Evolutionary conservation across 2,113 vertebrate genomes (phyloP).

Genomic region (Ascaphus truei): DNA sequence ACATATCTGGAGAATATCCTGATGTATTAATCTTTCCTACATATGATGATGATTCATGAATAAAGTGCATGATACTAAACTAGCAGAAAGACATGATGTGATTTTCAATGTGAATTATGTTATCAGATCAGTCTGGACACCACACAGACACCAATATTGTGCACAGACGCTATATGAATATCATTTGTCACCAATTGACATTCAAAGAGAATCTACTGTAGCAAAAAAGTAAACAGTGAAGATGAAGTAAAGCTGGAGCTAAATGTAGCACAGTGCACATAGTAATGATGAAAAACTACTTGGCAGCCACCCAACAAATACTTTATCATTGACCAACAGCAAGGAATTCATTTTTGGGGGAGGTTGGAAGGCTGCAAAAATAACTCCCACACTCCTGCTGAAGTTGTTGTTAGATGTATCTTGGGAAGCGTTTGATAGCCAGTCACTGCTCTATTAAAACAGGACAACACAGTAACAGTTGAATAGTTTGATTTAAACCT

Average conservation of each 20-base stretch:
- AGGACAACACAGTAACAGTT: neutral
- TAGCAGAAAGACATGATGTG: too few relatives aligned
- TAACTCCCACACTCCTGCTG: too few relatives aligned
- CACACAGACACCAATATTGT: neutral
- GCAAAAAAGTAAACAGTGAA: neutral
- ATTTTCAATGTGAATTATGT: neutral
- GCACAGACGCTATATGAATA: neutral
- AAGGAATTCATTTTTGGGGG: conserved; percentile 12
- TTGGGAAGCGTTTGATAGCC: neutral
- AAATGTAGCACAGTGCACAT: conserved; percentile 31
- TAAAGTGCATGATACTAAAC: too few relatives aligned
- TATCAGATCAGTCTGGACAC: neutral
- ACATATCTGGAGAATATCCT: neutral
- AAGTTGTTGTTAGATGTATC: neutral
- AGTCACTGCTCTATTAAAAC: conserved; percentile 3
- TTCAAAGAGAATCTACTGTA: conserved; percentile 18
- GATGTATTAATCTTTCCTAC: too few relatives aligned
- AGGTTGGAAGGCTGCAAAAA: conserved; percentile 7
- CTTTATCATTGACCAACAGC: neutral
- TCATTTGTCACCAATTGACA: neutral
- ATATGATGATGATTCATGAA: too few relatives aligned
- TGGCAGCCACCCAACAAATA: conserved; percentile 2
- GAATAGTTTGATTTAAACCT: too few relatives aligned
- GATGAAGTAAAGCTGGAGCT: conserved; percentile 18
- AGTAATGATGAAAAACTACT: conserved; percentile 27